Evolutionary conservation across 2,888 invertebrate genomes (phyloP).

Genomic region (Scaptodrosophila latifasciaeformis): DNA sequence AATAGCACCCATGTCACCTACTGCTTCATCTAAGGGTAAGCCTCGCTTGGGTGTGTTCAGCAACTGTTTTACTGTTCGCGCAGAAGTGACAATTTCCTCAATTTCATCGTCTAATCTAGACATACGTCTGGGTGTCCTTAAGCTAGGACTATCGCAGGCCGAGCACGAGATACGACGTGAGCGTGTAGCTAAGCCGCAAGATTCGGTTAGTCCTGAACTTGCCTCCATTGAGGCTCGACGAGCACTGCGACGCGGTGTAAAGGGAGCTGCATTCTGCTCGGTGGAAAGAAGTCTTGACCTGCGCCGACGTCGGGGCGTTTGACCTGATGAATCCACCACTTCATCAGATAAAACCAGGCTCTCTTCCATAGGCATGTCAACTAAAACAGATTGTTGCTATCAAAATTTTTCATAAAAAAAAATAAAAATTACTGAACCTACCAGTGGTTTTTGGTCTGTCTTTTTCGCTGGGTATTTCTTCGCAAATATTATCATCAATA

Average conservation of each 20-base stretch:
- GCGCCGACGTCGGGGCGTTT: constrained; percentile 24
- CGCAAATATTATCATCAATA: constrained; percentile 46
- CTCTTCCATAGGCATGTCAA: background rate
- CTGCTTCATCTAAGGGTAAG: constrained; percentile 42
- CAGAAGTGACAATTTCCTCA: constrained; percentile 32
- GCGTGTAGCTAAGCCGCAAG: background rate
- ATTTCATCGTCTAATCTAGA: constrained; percentile 33
- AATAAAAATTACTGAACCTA: no score
- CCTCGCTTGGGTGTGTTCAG: constrained; percentile 38
- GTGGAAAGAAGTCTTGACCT: constrained; percentile 26
- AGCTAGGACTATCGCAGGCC: constrained; percentile 3
- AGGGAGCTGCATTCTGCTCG: constrained; percentile 14
- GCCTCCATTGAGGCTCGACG: constrained; percentile 36
- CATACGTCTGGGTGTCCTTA: constrained; percentile 36
- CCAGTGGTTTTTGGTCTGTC: background rate
- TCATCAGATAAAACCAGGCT: background rate
- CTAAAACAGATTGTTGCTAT: no score
- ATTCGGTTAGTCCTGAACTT: background rate
- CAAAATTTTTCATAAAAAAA: no score
- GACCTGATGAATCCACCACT: constrained; percentile 4
- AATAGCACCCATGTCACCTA: constrained; percentile 49
- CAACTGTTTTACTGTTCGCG: constrained; percentile 35
- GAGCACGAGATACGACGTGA: constrained; percentile 42
- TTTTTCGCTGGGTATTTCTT: constrained; percentile 19
- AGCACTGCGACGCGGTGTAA: constrained; percentile 34